phyloP scores from a whole-genome alignment of 2,797 vertebrate genomes.

The Labeo calbasu region DNA sequence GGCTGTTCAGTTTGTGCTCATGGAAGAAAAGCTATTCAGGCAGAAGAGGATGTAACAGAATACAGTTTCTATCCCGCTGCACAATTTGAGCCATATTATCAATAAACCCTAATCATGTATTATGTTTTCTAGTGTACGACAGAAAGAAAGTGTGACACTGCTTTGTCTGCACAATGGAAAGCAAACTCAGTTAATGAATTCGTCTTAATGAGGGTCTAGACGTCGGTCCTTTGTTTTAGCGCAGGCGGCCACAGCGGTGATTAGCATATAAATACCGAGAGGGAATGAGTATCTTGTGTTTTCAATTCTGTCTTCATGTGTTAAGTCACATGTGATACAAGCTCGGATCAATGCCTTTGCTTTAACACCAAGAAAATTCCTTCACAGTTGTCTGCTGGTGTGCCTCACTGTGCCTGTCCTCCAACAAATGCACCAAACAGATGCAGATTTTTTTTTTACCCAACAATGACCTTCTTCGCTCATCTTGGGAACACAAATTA shows the following conservation, averaged over 20 bases:
- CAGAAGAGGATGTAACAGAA: background rate
- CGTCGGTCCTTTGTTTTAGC: slow-evolving; percentile 20
- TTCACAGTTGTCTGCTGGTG: background rate
- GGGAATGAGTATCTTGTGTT: background rate
- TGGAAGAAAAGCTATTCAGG: background rate
- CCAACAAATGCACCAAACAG: background rate
- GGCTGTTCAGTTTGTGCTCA: background rate
- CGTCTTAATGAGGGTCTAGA: slow-evolving; percentile 1
- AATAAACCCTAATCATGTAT: slow-evolving; percentile 22
- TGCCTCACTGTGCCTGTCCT: background rate
- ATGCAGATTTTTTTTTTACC: too few relatives aligned
- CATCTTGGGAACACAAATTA: too few relatives aligned
- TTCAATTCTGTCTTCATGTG: slow-evolving; percentile 18
- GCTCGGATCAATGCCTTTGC: background rate
- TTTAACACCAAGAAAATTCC: slow-evolving; percentile 2
- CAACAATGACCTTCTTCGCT: too few relatives aligned
- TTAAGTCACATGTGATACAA: background rate
- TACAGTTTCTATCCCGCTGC: background rate
- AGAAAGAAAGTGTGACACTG: background rate
- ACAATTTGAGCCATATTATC: slow-evolving; percentile 17
- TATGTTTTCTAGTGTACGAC: slow-evolving; percentile 13
- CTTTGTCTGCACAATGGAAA: slow-evolving; percentile 11
- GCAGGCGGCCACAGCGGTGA: background rate
- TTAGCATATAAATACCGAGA: slow-evolving; percentile 23
- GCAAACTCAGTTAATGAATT: slow-evolving; percentile 18